These are phyloP conservation scores for Monarcha castaneiventris DNA, from an alignment of 2,113 vertebrate genomes.

Conservation along the genomic window DNA sequence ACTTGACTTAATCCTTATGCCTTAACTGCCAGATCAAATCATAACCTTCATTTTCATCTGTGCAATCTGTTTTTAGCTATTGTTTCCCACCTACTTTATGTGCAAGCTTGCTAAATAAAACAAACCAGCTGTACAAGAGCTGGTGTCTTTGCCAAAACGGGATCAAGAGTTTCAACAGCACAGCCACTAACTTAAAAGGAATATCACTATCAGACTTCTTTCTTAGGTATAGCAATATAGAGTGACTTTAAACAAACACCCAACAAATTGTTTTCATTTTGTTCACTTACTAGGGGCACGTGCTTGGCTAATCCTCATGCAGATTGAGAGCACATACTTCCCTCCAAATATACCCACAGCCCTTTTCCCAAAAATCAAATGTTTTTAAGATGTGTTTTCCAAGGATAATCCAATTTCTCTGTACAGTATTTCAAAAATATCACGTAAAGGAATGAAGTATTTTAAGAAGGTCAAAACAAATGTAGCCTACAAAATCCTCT, in stretches of 20 bases:
- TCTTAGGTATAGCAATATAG: background rate
- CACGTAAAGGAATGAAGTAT: background rate
- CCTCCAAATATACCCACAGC: background rate
- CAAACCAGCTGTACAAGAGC: background rate
- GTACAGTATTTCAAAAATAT: background rate
- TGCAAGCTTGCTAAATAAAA: constrained; percentile 42
- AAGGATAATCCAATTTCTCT: background rate
- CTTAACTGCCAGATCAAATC: constrained; percentile 33
- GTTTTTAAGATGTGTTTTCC: background rate
- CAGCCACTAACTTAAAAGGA: background rate
- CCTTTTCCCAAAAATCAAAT: background rate
- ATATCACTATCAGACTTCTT: background rate
- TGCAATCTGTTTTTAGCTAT: constrained; percentile 30
- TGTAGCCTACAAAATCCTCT: background rate
- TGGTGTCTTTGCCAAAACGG: background rate
- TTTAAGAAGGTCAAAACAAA: background rate
- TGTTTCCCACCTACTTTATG: constrained; percentile 28
- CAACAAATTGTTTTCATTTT: background rate
- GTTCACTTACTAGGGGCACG: background rate
- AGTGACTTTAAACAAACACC: background rate
- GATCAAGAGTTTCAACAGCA: background rate
- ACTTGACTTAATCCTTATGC: constrained; percentile 16
- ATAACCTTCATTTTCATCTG: background rate
- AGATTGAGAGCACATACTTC: fast-evolving
- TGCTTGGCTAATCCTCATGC: background rate